phyloP scores from a whole-genome alignment of 2,797 vertebrate genomes.

The Megalops cyprinoides region DNA sequence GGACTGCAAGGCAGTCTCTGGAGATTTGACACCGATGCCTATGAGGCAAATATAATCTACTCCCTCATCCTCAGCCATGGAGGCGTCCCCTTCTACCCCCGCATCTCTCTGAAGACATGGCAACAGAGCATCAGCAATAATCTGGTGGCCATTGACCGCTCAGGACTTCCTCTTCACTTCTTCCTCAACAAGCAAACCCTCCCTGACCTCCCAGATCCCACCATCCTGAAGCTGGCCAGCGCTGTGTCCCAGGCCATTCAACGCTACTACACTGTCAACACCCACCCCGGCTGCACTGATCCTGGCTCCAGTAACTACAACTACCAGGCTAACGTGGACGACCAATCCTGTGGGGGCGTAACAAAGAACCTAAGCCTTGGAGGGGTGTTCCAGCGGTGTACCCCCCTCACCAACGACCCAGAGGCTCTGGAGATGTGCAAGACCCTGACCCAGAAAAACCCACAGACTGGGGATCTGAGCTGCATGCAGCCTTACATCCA shows the following conservation, averaged over 20 bases:
- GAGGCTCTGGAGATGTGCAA: constrained; percentile 42
- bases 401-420: constrained; percentile 16
- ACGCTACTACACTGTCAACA: constrained; percentile 74
- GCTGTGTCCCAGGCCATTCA: constrained; percentile 58
- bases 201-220: constrained; percentile 63
- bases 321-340: constrained; percentile 70
- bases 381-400: constrained; percentile 70
- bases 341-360: constrained; percentile 63
- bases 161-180: constrained; percentile 65
- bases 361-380: constrained; percentile 70
- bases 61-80: constrained; percentile 71
- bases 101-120: constrained; percentile 74
- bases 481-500: constrained; percentile 57
- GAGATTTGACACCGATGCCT: constrained; percentile 62
- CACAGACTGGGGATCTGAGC: constrained; percentile 63
- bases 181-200: constrained; percentile 62
- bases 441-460: constrained; percentile 68
- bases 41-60: constrained; percentile 65
- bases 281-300: constrained; percentile 65
- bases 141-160: constrained; percentile 73
- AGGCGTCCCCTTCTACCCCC: constrained; percentile 69
- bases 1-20: constrained; percentile 36
- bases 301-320: constrained; percentile 67
- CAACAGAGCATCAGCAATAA: constrained; percentile 69
- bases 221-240: constrained; percentile 58